A percentile compares a stretch with the other conserved stretches of the same genome.
These are phyloP conservation scores for Dolichoris vasculosae DNA, from an alignment of 1,140 invertebrate genomes.

Conservation along the genomic window DNA sequence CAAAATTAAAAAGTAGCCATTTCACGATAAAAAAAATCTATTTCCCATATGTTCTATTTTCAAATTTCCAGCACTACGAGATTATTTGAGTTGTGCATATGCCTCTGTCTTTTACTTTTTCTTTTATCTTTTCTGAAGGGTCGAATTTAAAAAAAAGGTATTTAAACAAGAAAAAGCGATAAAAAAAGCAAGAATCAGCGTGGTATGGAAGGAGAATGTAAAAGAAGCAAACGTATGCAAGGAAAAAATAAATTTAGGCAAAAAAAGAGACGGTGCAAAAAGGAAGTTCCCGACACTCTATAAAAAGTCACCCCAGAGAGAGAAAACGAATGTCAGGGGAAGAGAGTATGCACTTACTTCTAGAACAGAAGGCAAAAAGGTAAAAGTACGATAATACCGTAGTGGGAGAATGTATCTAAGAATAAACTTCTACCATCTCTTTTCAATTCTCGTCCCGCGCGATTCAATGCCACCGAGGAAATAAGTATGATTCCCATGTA, in stretches of 20 bases:
- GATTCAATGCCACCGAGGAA: neutral
- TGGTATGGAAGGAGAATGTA: neutral
- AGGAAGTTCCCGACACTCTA: neutral
- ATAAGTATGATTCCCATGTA: neutral
- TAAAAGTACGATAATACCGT: neutral
- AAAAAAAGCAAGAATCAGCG: neutral
- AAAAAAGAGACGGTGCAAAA: constrained; percentile 28
- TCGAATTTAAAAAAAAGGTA: constrained; percentile 33
- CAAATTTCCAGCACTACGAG: constrained; percentile 17
- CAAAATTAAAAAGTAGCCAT: neutral
- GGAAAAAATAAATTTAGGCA: neutral
- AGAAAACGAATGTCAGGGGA: neutral
- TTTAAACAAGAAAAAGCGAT: neutral
- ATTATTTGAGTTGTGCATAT: constrained; percentile 25
- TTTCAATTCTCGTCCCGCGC: constrained; percentile 3
- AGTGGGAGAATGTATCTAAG: constrained; percentile 60
- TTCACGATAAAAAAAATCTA: neutral
- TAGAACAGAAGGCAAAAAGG: constrained; percentile 3
- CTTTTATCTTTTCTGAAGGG: constrained; percentile 6
- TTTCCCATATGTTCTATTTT: constrained; percentile 30
- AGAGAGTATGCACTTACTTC: neutral
- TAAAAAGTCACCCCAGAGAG: neutral
- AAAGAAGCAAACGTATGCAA: neutral
- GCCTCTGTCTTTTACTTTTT: neutral
- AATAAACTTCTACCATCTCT: constrained; percentile 65